Evolutionary conservation across 2,113 vertebrate species (phyloP).

Genomic region (Trichomycterus rosablanca): DNA sequence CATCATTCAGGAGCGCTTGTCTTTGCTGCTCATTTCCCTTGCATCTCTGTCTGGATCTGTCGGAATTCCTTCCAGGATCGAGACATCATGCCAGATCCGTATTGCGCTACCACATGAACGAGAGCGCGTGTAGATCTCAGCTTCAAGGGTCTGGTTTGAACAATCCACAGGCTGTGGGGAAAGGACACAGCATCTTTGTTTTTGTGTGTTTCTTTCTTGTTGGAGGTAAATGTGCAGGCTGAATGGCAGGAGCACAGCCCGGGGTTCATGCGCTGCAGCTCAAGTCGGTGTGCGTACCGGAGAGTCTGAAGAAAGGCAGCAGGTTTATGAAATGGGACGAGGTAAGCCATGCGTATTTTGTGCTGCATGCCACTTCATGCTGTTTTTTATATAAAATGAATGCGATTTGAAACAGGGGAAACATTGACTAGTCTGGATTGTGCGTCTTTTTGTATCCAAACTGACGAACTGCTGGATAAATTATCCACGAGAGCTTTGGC

Average conservation of each 20-base stretch:
- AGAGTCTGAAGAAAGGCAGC: conserved; percentile 78
- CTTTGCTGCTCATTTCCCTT: conserved; percentile 33
- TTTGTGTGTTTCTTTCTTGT: conserved; percentile 1
- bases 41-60: conserved; percentile 16
- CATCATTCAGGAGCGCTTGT: conserved; percentile 45
- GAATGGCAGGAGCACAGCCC: conserved; percentile 85
- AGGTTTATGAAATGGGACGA: conserved; percentile 94
- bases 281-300: conserved; percentile 76
- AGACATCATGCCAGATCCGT: conserved; percentile 3
- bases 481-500: not conserved
- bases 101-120: conserved; percentile 12
- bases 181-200: conserved; percentile 39
- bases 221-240: conserved; percentile 50
- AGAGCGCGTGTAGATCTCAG: conserved; percentile 17
- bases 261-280: conserved; percentile 87
- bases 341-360: conserved; percentile 65
- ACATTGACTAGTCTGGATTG: not conserved
- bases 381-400: not conserved
- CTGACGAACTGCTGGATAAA: not conserved
- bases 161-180: conserved; percentile 18
- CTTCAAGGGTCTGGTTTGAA: not conserved
- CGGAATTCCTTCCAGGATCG: conserved; percentile 10
- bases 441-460: not conserved
- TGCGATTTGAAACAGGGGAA: not conserved
- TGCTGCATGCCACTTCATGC: too few species aligned